Evolutionary conservation across 2,797 vertebrate species (phyloP), one percentile per base, ranked within the genome.

Genomic region (Aeoliscus strigatus): DNA sequence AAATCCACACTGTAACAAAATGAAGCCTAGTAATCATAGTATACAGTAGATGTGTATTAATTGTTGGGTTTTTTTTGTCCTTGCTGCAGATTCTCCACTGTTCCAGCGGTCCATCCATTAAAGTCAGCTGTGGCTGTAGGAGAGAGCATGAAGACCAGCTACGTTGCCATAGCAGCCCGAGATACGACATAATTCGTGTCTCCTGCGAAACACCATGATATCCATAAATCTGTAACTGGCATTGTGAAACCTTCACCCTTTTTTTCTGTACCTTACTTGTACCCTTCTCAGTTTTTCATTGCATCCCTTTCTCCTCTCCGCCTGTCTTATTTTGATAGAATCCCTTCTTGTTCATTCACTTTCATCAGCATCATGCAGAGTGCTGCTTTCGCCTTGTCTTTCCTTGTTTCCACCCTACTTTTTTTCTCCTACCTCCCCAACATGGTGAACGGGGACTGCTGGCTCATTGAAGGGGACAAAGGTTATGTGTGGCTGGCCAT

Each of bases 401-500:
- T 58, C 45, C 36, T 70, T 2, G 23, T 33, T 9, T 39, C 75
- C 30, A 51, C 39, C 27, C 37, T 72, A 27, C 57, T 78, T 35
- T 28, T 88, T n/a, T n/a, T n/a, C 27, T 82, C 87, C 40, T 79
- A 46, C 54, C 71, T 79, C 27, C 85, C 85, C 8, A 32, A 28
- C 23, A 17, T 46, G 0, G 93, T 92, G 69, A 82, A 58, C 15
- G 89, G 89, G 2, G 95, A 99, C 86, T 99, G 96, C 84, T 99
- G 96, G 96, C 89, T 99, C 59, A 99, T 99, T 1, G 96, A 99
- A 62, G 96, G 96, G 14, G 95, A 99, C 79, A 98, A 99, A 81
- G 96, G 96, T 46, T 99, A 97, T 1, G 95, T 98, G 38, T 98
- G 96, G 96, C 83, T 99, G 81, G 96, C 95, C 51, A 98, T 98